Conservation (phyloP, 2,888 invertebrate genomes). For the Drosophila austrosaltans region DNA sequence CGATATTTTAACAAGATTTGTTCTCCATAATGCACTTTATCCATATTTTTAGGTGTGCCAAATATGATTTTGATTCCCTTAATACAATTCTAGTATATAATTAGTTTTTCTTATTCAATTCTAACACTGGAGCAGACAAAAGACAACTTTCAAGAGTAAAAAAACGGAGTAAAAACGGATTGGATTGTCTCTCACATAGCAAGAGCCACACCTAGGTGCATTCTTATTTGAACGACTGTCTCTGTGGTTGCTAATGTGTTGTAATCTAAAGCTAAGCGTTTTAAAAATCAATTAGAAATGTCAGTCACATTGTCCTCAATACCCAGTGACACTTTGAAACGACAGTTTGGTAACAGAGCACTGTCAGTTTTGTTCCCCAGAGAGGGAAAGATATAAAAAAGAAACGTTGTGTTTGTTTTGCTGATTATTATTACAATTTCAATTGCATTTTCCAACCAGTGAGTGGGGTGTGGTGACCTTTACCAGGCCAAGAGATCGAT, state of each 20-base stretch:
- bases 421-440: not conserved
- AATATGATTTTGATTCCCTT: too few species aligned
- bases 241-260: slow-evolving; percentile 62
- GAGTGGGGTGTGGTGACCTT: slow-evolving; percentile 42
- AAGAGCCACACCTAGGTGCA: slow-evolving; percentile 34
- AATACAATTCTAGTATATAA: too few species aligned
- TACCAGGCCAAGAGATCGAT: slow-evolving; percentile 2
- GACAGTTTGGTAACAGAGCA: slow-evolving; percentile 50
- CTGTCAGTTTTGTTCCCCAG: slow-evolving; percentile 40
- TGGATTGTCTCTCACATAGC: not conserved
- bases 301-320: slow-evolving; percentile 68
- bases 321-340: slow-evolving; percentile 63
- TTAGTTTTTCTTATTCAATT: too few species aligned
- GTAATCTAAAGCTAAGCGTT: slow-evolving; percentile 69
- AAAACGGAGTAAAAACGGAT: not conserved
- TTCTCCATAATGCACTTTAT: too few species aligned
- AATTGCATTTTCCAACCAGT: slow-evolving; percentile 23
- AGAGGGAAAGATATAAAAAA: slow-evolving; percentile 27
- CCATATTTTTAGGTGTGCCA: too few species aligned
- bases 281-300: slow-evolving; percentile 71
- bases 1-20: too few species aligned
- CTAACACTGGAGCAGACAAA: too few species aligned
- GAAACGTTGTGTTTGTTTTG: not conserved
- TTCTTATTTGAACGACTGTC: slow-evolving; percentile 1
- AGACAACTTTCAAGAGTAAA: too few species aligned